These are phyloP conservation scores for Anguilla japonica DNA, from an alignment of 2,113 vertebrate genomes.

Conservation along the genomic window DNA sequence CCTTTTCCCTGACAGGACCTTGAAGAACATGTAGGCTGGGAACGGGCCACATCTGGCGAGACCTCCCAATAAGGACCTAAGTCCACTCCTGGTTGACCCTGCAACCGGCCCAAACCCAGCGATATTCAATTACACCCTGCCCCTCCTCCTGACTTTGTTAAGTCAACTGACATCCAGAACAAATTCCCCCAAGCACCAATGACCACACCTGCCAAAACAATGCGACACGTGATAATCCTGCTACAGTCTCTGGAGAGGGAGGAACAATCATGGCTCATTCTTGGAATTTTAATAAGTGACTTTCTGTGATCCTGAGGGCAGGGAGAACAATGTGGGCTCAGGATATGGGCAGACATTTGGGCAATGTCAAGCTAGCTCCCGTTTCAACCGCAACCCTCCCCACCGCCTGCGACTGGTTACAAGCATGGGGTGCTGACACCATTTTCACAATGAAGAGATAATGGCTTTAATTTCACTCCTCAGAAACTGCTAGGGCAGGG, in stretches of 20 bases:
- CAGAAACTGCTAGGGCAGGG: slow-evolving; percentile 16
- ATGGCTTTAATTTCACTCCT: slow-evolving; percentile 57
- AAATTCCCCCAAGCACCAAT: slow-evolving; percentile 5
- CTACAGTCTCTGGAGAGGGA: neutral
- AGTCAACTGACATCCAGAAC: slow-evolving; percentile 27
- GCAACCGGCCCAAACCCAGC: slow-evolving; percentile 5
- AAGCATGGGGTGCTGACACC: too few species aligned
- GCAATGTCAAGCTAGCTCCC: slow-evolving; percentile 48
- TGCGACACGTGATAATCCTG: neutral
- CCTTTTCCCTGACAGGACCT: too few species aligned
- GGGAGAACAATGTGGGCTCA: slow-evolving; percentile 57
- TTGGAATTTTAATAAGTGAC: slow-evolving; percentile 65
- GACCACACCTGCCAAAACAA: neutral
- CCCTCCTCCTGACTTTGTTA: neutral
- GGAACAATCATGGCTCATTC: slow-evolving; percentile 58
- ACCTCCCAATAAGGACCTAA: too few species aligned
- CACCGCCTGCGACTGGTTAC: too few species aligned
- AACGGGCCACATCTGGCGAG: too few species aligned
- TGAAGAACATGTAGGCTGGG: too few species aligned
- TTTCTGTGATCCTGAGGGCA: slow-evolving; percentile 64
- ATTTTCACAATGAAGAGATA: slow-evolving; percentile 63
- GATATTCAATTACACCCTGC: slow-evolving; percentile 25
- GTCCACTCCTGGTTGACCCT: neutral
- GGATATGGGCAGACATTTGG: slow-evolving; percentile 62
- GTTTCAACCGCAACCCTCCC: too few species aligned